Percentiles rank a stretch among this genome's conserved stretches.
Evolutionary conservation across 2,888 invertebrate genomes (phyloP).

Genomic region (Saturnia japonica): DNA sequence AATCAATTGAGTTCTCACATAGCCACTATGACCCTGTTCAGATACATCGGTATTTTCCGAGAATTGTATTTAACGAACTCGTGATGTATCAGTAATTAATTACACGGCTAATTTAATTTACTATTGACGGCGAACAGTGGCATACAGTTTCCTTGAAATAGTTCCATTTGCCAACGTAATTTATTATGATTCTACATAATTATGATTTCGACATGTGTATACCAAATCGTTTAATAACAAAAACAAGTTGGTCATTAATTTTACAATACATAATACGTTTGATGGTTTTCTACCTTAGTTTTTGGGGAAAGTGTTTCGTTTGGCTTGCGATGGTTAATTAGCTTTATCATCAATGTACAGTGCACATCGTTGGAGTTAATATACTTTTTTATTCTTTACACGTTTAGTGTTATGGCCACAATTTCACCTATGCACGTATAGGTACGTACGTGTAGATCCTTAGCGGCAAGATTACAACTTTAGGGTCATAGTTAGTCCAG

Average conservation of each 20-base stretch:
- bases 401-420: too few species aligned
- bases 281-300: too few species aligned
- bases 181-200: background rate
- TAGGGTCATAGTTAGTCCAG: too few species aligned
- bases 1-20: conserved; percentile 43
- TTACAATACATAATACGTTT: too few species aligned
- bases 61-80: conserved; percentile 47
- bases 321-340: too few species aligned
- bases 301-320: too few species aligned
- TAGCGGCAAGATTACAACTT: too few species aligned
- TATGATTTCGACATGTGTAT: background rate
- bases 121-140: conserved; percentile 53
- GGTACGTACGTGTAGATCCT: too few species aligned
- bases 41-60: conserved; percentile 51
- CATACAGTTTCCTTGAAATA: conserved; percentile 40
- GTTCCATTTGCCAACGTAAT: conserved; percentile 17
- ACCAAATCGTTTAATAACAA: background rate
- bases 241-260: too few species aligned
- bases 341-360: too few species aligned
- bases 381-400: background rate
- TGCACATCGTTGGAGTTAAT: background rate
- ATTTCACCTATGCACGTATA: too few species aligned
- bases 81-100: conserved; percentile 69
- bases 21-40: conserved; percentile 35
- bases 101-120: conserved; percentile 68